Evolutionary conservation across 2,888 invertebrate genomes (phyloP), one percentile per base, ranked within the genome.

Genomic region (Watsonalla binaria): DNA sequence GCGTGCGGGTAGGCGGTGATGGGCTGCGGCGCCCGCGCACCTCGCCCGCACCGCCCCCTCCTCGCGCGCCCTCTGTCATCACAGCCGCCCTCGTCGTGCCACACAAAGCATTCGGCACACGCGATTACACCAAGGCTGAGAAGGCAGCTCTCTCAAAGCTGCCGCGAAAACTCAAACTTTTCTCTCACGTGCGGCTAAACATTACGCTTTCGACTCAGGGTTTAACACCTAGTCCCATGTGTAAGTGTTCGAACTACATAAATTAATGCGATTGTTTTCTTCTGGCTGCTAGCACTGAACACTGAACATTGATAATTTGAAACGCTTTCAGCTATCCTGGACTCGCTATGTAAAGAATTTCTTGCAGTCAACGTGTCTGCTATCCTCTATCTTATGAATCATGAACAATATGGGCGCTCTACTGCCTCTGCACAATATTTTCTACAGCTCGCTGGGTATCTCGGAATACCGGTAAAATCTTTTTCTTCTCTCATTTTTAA

Each of bases 401-500:
- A 97, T 88, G 97, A 98, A 92, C 95, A 95, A 86, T 98, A 97
- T 78, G 97, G 97, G 49, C 93, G 97, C 61, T 97, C 97, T 85
- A 97, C 97, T 57, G 97, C 97, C 66, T 97, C 97, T 63, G 97
- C 97, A 56, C 97, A 98, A 85, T 98, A 98, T 90, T 97, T 98
- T 85, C 93, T 98, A 64, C 97, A 98, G 91, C 92, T 98, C 74
- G 97, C 97, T 66, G 97, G 97, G 56, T 98, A 98, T 89, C 92
- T 98, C 71, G 98, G 98, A 65, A 97, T 98, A 78, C 98, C 98
- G 69, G 97, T 90, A 87, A 86, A 72, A 68, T 74, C 80, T 77
- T 77, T 71, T 71, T 66, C 64, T 61, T 64, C 63, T 65, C 63
- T 62, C 62, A 60, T 65, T 59, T 54, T 37, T 37, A 14, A 48